Percentiles rank a stretch among this genome's conserved stretches.
These are phyloP conservation scores for Trichopoda pennipes DNA, from an alignment of 2,888 invertebrate species.

Conservation along the genomic window DNA sequence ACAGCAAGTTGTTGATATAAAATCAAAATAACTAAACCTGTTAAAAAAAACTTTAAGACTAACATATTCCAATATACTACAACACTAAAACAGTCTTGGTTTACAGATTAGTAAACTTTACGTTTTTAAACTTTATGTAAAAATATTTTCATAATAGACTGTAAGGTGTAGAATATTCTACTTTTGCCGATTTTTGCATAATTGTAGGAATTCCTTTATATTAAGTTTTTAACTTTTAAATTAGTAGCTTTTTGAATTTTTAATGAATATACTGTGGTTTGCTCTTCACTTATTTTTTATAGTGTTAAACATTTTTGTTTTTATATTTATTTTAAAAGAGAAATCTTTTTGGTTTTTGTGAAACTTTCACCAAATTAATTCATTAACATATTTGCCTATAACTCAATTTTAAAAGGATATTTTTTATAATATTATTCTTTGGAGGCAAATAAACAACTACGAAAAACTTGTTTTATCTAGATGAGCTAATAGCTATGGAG, in stretches of 20 bases:
- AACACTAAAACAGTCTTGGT: too few relatives aligned
- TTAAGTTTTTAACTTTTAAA: neutral
- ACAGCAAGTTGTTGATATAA: too few relatives aligned
- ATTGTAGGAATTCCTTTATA: neutral
- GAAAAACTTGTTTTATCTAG: too few relatives aligned
- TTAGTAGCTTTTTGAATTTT: neutral
- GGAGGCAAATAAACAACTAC: too few relatives aligned
- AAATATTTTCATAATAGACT: neutral
- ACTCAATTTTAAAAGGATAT: too few relatives aligned
- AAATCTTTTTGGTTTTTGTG: conserved; percentile 12
- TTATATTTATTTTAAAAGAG: conserved; percentile 12
- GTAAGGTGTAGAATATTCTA: neutral
- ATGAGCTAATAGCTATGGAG: too few relatives aligned
- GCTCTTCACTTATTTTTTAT: neutral
- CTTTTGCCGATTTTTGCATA: neutral
- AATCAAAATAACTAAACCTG: too few relatives aligned
- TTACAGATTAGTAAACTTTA: too few relatives aligned
- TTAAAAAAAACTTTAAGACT: too few relatives aligned
- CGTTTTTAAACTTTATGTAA: too few relatives aligned
- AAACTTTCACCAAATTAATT: conserved; percentile 39
- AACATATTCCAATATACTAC: too few relatives aligned
- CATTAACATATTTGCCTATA: too few relatives aligned
- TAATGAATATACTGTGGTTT: neutral
- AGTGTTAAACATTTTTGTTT: conserved; percentile 35
- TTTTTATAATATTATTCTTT: neutral